These are phyloP conservation scores for Clarias fuscus DNA, from an alignment of 2,797 vertebrate species.

Conservation along the genomic window DNA sequence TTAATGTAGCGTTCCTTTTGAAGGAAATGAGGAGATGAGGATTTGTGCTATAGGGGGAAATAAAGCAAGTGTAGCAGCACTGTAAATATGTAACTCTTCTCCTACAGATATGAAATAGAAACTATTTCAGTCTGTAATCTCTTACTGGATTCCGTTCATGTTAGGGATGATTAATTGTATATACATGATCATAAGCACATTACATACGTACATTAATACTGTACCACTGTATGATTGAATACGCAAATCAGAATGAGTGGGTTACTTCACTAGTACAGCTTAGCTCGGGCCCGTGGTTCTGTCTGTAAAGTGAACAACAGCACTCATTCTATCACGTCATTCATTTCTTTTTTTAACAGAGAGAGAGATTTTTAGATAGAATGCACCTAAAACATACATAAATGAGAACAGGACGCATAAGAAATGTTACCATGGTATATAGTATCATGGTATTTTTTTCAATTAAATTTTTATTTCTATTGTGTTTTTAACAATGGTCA, in stretches of 20 bases:
- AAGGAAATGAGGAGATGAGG: slow-evolving; percentile 9
- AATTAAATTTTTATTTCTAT: too few relatives aligned
- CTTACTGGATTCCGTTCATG: not conserved
- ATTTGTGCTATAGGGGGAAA: slow-evolving; percentile 17
- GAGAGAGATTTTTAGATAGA: too few relatives aligned
- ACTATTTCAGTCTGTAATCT: slow-evolving; percentile 5
- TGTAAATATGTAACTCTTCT: not conserved
- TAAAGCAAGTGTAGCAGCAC: not conserved
- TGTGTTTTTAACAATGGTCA: too few relatives aligned
- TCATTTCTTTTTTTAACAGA: not conserved
- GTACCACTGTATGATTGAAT: not conserved
- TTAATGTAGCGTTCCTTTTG: slow-evolving; percentile 27
- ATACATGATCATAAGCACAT: not conserved
- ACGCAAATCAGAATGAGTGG: not conserved
- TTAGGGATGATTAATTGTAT: not conserved
- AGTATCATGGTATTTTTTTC: too few relatives aligned
- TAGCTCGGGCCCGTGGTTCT: not conserved
- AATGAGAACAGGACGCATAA: too few relatives aligned
- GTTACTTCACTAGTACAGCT: not conserved
- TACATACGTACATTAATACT: too few relatives aligned
- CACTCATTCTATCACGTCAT: not conserved
- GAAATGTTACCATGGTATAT: too few relatives aligned
- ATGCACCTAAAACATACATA: too few relatives aligned
- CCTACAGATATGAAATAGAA: slow-evolving; percentile 6
- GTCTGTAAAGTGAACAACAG: not conserved